phyloP scores from a whole-genome alignment of 1,140 invertebrate genomes.

The Cryptotermes secundus region DNA sequence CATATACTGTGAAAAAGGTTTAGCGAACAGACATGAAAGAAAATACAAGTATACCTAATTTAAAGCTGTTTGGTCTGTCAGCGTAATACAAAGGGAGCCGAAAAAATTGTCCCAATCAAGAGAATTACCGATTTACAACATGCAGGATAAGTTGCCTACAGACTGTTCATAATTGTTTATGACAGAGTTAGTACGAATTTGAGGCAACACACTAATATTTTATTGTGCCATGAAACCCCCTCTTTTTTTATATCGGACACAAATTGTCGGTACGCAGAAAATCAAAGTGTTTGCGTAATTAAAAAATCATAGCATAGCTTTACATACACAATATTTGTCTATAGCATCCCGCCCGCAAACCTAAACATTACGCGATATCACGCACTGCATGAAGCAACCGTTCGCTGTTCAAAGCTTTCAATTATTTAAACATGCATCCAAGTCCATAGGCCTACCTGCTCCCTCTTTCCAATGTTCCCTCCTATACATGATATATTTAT shows the following conservation, averaged over 20 bases:
- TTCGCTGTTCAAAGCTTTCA: neutral
- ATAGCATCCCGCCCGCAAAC: neutral
- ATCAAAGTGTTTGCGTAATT: conserved; percentile 23
- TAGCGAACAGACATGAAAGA: neutral
- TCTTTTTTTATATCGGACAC: neutral
- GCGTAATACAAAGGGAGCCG: neutral
- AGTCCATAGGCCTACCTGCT: neutral
- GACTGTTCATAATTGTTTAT: neutral
- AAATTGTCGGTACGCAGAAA: conserved; percentile 1
- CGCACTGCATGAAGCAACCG: conserved; percentile 7
- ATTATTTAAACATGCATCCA: conserved; percentile 20
- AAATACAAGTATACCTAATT: neutral
- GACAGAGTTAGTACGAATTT: neutral
- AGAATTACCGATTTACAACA: neutral
- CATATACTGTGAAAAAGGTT: no score
- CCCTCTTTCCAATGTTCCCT: neutral
- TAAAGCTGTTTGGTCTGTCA: conserved; percentile 12
- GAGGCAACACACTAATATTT: conserved; percentile 19
- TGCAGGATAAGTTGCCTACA: neutral
- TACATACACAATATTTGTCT: neutral
- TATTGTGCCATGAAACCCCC: neutral
- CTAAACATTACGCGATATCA: conserved; percentile 20
- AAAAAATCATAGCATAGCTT: conserved; percentile 14
- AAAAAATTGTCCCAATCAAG: neutral
- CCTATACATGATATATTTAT: conserved; percentile 29